Evolutionary conservation across 30 jellyfish, hydroid and myxozoan genomes (phyloP).

Genomic region (Turritopsis dohrnii): DNA sequence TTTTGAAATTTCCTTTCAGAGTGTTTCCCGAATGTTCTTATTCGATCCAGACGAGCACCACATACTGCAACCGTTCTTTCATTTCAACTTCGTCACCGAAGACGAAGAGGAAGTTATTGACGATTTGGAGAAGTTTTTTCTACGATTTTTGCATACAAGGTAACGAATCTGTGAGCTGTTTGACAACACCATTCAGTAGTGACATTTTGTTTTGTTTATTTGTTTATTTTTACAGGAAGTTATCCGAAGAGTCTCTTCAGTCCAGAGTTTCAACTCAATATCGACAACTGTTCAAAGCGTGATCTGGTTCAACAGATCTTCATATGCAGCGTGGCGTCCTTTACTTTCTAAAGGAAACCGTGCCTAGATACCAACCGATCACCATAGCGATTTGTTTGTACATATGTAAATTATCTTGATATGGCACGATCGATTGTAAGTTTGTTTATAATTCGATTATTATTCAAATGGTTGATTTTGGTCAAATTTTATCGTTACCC

Average conservation of each 20-base stretch:
- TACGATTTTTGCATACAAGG: not conserved
- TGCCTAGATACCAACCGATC: too few species aligned
- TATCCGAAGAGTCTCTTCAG: constrained; percentile 15
- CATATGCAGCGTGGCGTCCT: too few species aligned
- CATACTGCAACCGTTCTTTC: constrained; percentile 13
- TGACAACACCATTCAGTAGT: not conserved
- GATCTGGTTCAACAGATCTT: too few species aligned
- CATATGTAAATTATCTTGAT: not conserved
- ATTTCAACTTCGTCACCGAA: not conserved
- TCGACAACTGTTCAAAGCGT: not conserved
- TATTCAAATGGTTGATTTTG: too few species aligned
- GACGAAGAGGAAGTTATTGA: constrained; percentile 7
- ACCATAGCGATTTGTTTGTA: not conserved
- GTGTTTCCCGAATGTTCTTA: not conserved
- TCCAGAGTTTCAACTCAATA: not conserved
- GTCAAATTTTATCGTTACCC: too few species aligned
- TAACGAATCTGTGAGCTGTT: not conserved
- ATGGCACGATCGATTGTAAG: not conserved
- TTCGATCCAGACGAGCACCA: constrained; percentile 13
- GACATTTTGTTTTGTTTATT: not conserved
- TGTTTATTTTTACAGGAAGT: not conserved
- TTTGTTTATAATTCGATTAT: too few species aligned
- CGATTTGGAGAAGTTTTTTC: constrained; percentile 6
- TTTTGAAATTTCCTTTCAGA: not conserved
- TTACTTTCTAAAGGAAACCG: too few species aligned